Evolutionary conservation across 2,888 invertebrate genomes (phyloP).

Genomic region (Flabesymbios commensalis): DNA sequence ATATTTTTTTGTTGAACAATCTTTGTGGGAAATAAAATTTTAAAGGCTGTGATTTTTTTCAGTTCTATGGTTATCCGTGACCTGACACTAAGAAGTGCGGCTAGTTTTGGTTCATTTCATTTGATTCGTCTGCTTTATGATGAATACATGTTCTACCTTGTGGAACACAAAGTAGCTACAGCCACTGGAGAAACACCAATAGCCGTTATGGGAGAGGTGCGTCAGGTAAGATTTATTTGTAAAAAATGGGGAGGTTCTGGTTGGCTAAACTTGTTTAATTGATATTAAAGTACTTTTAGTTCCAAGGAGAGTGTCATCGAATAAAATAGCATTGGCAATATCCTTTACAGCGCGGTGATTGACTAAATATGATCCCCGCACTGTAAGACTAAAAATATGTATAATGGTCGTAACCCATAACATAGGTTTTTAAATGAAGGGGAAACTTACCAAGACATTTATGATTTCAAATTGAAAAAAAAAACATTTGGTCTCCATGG

Average conservation of each 20-base stretch:
- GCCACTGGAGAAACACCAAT: slow-evolving; percentile 90
- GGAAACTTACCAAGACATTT: background rate
- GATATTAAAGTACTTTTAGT: background rate
- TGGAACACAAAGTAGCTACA: slow-evolving; percentile 94
- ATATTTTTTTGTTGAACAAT: too few relatives aligned
- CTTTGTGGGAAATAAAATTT: too few relatives aligned
- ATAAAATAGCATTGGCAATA: slow-evolving; percentile 2
- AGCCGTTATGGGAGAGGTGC: slow-evolving; percentile 77
- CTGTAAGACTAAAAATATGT: too few relatives aligned
- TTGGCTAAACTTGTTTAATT: background rate
- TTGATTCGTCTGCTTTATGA: slow-evolving; percentile 95
- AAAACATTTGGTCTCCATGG: too few relatives aligned
- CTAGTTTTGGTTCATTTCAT: slow-evolving; percentile 99
- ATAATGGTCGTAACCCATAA: too few relatives aligned
- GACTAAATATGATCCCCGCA: background rate
- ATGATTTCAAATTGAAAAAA: too few relatives aligned
- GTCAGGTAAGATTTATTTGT: slow-evolving; percentile 15
- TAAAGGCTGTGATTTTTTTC: too few relatives aligned
- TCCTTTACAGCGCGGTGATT: background rate
- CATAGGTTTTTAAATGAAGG: background rate
- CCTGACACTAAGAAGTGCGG: slow-evolving; percentile 91
- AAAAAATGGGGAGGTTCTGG: background rate
- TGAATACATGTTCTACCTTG: slow-evolving; percentile 98
- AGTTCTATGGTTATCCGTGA: slow-evolving; percentile 98
- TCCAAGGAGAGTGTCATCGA: background rate